Conservation (phyloP, 2,888 invertebrate genomes). For the Drymonia ruficornis region DNA sequence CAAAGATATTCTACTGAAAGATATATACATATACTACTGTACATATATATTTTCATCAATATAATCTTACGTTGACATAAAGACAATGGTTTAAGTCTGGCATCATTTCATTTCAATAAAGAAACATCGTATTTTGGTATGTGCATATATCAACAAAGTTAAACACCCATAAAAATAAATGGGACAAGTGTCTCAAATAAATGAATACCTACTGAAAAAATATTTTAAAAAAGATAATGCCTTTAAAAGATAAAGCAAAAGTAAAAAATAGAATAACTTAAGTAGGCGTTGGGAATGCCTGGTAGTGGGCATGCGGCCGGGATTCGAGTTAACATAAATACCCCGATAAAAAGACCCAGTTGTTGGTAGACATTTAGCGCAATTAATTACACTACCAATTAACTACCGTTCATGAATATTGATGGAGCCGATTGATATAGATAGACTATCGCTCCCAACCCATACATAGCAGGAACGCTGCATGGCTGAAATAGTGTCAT, state of each 20-base stretch:
- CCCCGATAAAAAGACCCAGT: constrained; percentile 16
- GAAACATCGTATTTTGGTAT: not conserved
- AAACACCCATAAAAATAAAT: too few species aligned
- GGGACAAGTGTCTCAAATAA: too few species aligned
- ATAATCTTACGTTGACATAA: not conserved
- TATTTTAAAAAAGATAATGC: too few species aligned
- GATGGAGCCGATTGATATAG: constrained; percentile 23
- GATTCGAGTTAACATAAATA: constrained; percentile 16
- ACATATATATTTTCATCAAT: too few species aligned
- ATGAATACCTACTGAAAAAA: too few species aligned
- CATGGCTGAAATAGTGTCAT: too few species aligned
- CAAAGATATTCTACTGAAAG: not conserved
- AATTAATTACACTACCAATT: constrained; percentile 32
- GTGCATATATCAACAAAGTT: too few species aligned
- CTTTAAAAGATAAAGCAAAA: too few species aligned
- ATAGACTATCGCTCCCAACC: constrained; percentile 7
- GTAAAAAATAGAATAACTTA: constrained; percentile 13
- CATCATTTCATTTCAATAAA: not conserved
- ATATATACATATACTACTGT: not conserved
- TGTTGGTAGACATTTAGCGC: constrained; percentile 18
- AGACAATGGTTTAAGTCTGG: not conserved
- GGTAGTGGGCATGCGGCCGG: constrained; percentile 5
- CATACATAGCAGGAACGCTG: not conserved
- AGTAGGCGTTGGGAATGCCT: constrained; percentile 3
- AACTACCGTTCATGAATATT: constrained; percentile 19